Conservation (phyloP, 1,140 invertebrate species). For the Trachelipus rathkii region DNA sequence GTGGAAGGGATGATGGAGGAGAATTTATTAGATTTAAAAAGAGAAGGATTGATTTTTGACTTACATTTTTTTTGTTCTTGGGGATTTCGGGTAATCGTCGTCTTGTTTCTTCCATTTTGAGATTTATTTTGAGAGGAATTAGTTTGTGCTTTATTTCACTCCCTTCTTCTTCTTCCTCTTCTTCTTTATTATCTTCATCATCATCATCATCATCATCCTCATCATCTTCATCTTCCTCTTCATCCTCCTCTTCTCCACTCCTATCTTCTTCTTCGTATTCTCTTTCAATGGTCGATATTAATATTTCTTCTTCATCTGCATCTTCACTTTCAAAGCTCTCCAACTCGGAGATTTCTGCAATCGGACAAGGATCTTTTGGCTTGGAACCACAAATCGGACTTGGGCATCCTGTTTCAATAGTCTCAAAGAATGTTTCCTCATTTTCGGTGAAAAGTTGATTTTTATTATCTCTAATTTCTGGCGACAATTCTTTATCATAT, state of each 20-base stretch:
- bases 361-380: constrained; percentile 13
- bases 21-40: background rate
- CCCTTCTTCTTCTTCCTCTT: background rate
- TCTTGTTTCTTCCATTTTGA: constrained; percentile 24
- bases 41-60: constrained; percentile 3
- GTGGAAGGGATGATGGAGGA: background rate
- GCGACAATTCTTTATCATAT: constrained; percentile 9
- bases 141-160: background rate
- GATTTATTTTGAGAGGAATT: constrained; percentile 8
- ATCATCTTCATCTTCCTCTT: background rate
- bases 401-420: constrained; percentile 21
- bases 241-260: background rate
- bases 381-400: constrained; percentile 26
- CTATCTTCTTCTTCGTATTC: constrained; percentile 23
- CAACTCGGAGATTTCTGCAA: constrained; percentile 6
- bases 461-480: constrained; percentile 20
- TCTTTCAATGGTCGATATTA: background rate
- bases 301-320: background rate
- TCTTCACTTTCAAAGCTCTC: constrained; percentile 24
- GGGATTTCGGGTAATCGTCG: constrained; percentile 27
- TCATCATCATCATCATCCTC: background rate
- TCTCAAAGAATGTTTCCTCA: constrained; percentile 10
- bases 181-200: constrained; percentile 8
- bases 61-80: constrained; percentile 33
- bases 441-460: background rate